These are phyloP conservation scores for Diplosoma virens DNA, from an alignment of 23 tunicate species.

Conservation along the genomic window DNA sequence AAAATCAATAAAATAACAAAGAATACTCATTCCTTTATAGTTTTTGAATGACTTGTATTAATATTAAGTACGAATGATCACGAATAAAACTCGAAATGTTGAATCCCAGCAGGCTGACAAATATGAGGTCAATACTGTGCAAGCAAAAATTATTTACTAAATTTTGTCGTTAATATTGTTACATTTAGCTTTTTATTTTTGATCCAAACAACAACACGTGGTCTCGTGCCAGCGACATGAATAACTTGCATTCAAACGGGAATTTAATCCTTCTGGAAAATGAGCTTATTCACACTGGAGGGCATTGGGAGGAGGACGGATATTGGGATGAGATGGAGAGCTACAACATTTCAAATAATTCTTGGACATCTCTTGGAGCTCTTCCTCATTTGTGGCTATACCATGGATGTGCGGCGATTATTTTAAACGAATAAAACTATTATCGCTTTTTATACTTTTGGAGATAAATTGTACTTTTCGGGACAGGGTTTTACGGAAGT, in stretches of 20 bases:
- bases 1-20: too few relatives aligned
- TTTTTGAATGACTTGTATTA: too few relatives aligned
- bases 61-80: too few relatives aligned
- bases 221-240: constrained; percentile 66
- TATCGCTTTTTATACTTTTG: background rate
- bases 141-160: too few relatives aligned
- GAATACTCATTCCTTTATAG: too few relatives aligned
- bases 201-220: constrained; percentile 77
- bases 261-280: constrained; percentile 45
- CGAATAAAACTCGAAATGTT: too few relatives aligned
- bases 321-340: constrained; percentile 83
- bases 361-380: constrained; percentile 60
- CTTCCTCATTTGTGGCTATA: constrained; percentile 88
- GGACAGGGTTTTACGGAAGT: too few relatives aligned
- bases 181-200: constrained; percentile 50
- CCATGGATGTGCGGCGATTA: constrained; percentile 48
- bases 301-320: constrained; percentile 78
- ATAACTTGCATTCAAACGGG: constrained; percentile 77
- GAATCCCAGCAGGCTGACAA: too few relatives aligned
- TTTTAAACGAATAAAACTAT: background rate
- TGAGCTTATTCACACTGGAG: constrained; percentile 65
- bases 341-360: constrained; percentile 24
- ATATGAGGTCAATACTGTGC: too few relatives aligned
- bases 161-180: too few relatives aligned
- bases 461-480: too few relatives aligned